A percentile compares a stretch with the other conserved stretches of the same genome.
phyloP scores from a whole-genome alignment of 2,797 vertebrate species.

The Graptemys geographica region DNA sequence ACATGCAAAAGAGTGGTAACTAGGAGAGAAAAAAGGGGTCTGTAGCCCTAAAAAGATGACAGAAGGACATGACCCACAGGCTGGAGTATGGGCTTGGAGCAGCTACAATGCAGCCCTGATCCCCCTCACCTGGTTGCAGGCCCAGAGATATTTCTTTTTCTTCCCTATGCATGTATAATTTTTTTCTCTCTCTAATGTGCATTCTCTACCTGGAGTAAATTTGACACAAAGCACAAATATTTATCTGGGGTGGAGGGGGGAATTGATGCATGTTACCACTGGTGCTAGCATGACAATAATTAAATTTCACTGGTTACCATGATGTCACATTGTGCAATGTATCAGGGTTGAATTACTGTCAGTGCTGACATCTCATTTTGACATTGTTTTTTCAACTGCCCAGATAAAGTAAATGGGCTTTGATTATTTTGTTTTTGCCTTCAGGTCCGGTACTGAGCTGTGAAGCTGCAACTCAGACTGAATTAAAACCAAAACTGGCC shows the following conservation, averaged over 20 bases:
- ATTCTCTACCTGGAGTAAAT: neutral
- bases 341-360: neutral
- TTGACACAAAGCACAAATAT: neutral
- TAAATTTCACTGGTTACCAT: neutral
- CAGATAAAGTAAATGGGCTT: neutral
- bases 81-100: neutral
- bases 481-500: constrained; percentile 65
- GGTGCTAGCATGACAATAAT: neutral
- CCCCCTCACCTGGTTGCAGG: neutral
- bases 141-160: neutral
- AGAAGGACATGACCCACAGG: neutral
- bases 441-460: constrained; percentile 75
- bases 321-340: neutral
- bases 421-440: constrained; percentile 47
- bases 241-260: neutral
- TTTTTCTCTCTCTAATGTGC: neutral
- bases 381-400: neutral
- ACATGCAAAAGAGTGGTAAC: too few species aligned
- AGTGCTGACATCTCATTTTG: neutral
- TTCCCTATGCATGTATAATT: neutral
- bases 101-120: neutral
- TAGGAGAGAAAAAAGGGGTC: neutral
- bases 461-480: constrained; percentile 81
- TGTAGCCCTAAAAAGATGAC: neutral
- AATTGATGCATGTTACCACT: neutral